A percentile compares a stretch with the other conserved stretches of the same genome.
phyloP scores from a whole-genome alignment of 2,113 vertebrate species.

The Oplegnathus fasciatus region DNA sequence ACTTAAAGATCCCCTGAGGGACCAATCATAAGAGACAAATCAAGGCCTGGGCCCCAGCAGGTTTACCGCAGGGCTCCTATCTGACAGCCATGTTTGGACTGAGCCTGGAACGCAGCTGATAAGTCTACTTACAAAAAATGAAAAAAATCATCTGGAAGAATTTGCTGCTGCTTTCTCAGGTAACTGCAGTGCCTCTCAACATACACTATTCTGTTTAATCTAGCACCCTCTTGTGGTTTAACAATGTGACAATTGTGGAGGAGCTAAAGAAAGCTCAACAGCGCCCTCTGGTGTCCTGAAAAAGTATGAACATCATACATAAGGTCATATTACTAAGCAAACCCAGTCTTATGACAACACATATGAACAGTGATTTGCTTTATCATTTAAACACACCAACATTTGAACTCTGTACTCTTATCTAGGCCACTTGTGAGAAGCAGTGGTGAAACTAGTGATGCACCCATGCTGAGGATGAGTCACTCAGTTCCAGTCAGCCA shows the following conservation, averaged over 20 bases:
- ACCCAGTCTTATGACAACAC: background rate
- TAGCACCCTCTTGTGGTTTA: constrained; percentile 77
- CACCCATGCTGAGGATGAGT: constrained; percentile 52
- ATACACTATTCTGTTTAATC: constrained; percentile 13
- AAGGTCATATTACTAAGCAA: background rate
- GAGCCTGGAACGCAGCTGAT: constrained; percentile 54
- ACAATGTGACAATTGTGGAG: background rate
- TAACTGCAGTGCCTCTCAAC: constrained; percentile 37
- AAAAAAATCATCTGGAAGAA: background rate
- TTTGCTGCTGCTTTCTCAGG: constrained; percentile 37
- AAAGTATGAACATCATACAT: background rate
- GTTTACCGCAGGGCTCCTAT: constrained; percentile 23
- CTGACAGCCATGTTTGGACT: constrained; percentile 15
- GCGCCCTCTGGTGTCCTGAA: constrained; percentile 52
- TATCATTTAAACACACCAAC: constrained; percentile 11
- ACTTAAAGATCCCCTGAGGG: constrained; percentile 20
- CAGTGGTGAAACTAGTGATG: background rate
- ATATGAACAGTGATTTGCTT: constrained; percentile 2
- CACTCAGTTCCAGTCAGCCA: constrained; percentile 46
- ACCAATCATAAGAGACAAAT: constrained; percentile 25
- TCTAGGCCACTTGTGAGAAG: background rate
- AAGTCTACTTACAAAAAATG: constrained; percentile 16
- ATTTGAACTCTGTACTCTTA: background rate
- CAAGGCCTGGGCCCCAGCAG: constrained; percentile 23
- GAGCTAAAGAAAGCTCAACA: constrained; percentile 35